Evolutionary conservation across 2,113 vertebrate genomes (phyloP).

Genomic region (Scomber japonicus): DNA sequence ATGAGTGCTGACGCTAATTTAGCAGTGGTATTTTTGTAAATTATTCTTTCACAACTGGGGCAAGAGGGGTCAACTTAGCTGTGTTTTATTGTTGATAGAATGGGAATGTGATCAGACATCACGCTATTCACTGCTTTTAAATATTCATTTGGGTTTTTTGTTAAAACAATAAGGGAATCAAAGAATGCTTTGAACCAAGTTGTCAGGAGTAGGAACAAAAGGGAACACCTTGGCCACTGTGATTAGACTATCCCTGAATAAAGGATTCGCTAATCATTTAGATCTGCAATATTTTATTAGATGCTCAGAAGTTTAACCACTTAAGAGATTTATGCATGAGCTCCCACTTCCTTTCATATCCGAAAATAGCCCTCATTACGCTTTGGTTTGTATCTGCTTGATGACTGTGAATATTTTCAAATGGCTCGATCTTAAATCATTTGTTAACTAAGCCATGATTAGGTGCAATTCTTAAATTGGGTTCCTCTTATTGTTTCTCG

Average conservation of each 20-base stretch:
- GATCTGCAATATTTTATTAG: neutral
- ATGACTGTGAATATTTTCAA: neutral
- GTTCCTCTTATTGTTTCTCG: neutral
- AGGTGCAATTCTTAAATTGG: slow-evolving; percentile 9
- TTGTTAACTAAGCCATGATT: slow-evolving; percentile 25
- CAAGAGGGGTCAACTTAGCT: slow-evolving; percentile 15
- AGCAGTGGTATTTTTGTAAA: neutral
- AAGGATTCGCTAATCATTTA: slow-evolving; percentile 17
- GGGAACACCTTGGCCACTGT: neutral
- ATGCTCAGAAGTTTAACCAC: slow-evolving; percentile 2
- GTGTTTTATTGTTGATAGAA: slow-evolving; percentile 34
- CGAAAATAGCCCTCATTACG: neutral
- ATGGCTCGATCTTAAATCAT: slow-evolving; percentile 14
- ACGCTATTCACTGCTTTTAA: slow-evolving; percentile 30
- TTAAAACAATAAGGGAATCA: slow-evolving; percentile 31
- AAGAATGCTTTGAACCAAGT: slow-evolving; percentile 38
- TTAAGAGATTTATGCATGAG: neutral
- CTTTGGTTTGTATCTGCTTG: neutral
- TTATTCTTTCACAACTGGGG: slow-evolving; percentile 11
- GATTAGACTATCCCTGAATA: neutral
- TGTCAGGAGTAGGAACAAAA: slow-evolving; percentile 20
- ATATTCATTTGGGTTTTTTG: slow-evolving; percentile 26
- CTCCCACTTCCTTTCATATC: neutral
- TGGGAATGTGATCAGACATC: slow-evolving; percentile 35
- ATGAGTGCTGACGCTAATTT: neutral